These are phyloP conservation scores for Scomber scombrus DNA, from an alignment of 2,113 vertebrate genomes.

Conservation along the genomic window DNA sequence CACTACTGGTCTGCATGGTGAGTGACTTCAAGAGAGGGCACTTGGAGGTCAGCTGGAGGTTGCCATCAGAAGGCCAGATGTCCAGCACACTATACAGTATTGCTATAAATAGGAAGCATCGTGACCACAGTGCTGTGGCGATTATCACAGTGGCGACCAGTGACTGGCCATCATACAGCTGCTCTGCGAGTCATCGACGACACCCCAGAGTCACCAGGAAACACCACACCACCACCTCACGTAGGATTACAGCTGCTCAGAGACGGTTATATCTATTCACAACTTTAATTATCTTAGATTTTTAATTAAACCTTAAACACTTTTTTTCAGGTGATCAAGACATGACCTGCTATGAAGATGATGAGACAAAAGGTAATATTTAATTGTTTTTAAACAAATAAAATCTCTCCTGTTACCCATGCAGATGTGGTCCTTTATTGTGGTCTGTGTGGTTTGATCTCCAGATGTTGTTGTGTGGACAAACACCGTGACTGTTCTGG, in stretches of 20 bases:
- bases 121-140: constrained; percentile 56
- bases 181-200: constrained; percentile 74
- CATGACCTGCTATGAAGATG: constrained; percentile 45
- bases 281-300: not conserved
- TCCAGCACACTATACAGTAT: constrained; percentile 45
- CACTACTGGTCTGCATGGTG: constrained; percentile 84
- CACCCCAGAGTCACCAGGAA: constrained; percentile 49
- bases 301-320: not conserved
- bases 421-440: not conserved
- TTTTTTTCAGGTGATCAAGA: constrained; percentile 55
- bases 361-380: constrained; percentile 48
- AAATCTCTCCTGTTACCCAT: not conserved
- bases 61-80: constrained; percentile 47
- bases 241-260: constrained; percentile 28
- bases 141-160: constrained; percentile 74
- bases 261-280: not conserved
- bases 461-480: constrained; percentile 71
- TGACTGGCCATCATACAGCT: constrained; percentile 81
- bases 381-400: not conserved
- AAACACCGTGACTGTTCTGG: constrained; percentile 60
- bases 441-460: constrained; percentile 26
- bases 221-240: constrained; percentile 42
- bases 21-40: constrained; percentile 76
- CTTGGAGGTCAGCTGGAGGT: constrained; percentile 81
- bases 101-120: constrained; percentile 50